phyloP scores from a whole-genome alignment of 2,113 vertebrate species.

The Nesogale talazaci region DNA sequence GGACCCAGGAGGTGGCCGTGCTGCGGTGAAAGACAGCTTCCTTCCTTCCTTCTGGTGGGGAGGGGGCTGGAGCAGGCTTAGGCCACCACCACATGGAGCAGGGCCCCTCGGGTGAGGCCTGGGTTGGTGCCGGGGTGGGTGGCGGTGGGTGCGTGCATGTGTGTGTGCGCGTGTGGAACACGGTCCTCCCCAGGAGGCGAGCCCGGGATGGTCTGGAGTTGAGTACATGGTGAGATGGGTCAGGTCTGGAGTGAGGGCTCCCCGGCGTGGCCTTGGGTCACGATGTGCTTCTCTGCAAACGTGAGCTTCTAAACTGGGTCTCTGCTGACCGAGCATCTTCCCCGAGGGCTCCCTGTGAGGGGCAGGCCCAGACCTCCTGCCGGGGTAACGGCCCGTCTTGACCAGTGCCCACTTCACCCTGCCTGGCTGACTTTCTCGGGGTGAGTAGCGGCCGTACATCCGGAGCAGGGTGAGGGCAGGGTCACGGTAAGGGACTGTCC shows the following conservation, averaged over 20 bases:
- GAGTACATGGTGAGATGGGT: not conserved
- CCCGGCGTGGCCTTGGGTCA: too few relatives aligned
- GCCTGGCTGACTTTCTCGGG: slow-evolving; percentile 18
- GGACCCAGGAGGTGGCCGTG: slow-evolving; percentile 59
- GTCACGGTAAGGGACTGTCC: slow-evolving; percentile 33
- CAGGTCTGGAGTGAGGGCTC: too few relatives aligned
- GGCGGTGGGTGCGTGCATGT: too few relatives aligned
- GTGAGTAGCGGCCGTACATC: not conserved
- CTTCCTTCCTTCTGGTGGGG: not conserved
- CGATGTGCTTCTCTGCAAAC: too few relatives aligned
- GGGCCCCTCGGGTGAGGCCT: too few relatives aligned
- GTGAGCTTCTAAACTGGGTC: too few relatives aligned
- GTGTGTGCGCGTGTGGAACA: not conserved
- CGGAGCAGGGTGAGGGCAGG: slow-evolving; percentile 58
- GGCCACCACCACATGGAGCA: not conserved
- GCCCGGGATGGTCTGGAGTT: not conserved
- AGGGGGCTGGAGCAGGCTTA: not conserved
- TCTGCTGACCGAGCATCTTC: not conserved
- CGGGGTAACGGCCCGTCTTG: not conserved
- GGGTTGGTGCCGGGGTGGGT: not conserved
- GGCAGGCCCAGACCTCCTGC: not conserved
- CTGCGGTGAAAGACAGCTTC: slow-evolving; percentile 18
- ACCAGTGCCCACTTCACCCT: not conserved
- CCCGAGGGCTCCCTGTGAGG: not conserved
- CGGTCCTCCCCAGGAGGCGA: fast-evolving